These are phyloP conservation scores for Alcis repandata DNA, from an alignment of 2,888 invertebrate species.

Conservation along the genomic window DNA sequence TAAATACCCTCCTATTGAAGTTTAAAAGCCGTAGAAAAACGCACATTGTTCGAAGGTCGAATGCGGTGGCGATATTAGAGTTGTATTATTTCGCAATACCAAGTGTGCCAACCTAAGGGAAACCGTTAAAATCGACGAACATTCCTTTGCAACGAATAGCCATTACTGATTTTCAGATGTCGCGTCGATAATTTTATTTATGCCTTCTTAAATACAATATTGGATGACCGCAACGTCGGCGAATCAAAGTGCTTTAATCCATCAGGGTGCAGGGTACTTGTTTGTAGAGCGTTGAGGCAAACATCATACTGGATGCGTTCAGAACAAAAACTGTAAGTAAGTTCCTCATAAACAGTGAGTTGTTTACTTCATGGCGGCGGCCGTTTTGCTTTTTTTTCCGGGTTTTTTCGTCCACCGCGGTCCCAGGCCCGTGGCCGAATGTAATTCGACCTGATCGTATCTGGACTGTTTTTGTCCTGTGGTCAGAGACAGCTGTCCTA, in stretches of 20 bases:
- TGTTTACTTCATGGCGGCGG: constrained; percentile 74
- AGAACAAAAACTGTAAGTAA: constrained; percentile 64
- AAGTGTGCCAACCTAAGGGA: constrained; percentile 49
- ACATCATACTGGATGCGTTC: constrained; percentile 56
- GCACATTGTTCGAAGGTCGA: constrained; percentile 75
- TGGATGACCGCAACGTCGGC: constrained; percentile 60
- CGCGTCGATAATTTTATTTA: constrained; percentile 69
- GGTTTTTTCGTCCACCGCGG: constrained; percentile 68
- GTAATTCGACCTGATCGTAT: constrained; percentile 85
- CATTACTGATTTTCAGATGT: constrained; percentile 54
- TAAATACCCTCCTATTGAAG: constrained; percentile 84
- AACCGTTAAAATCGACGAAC: constrained; percentile 60
- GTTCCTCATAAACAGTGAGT: constrained; percentile 71
- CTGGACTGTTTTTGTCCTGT: constrained; percentile 81
- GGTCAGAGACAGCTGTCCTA: constrained; percentile 83
- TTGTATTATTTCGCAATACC: constrained; percentile 74
- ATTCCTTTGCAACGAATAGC: constrained; percentile 52
- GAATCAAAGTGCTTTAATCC: constrained; percentile 59
- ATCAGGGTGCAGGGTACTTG: constrained; percentile 52
- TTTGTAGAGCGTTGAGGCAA: constrained; percentile 61
- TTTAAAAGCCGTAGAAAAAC: constrained; percentile 85
- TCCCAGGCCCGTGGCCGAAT: constrained; percentile 72
- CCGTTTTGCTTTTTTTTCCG: constrained; percentile 63
- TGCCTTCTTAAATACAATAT: constrained; percentile 54
- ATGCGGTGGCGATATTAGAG: constrained; percentile 84